These are phyloP conservation scores for Limnothrissa miodon DNA, from an alignment of 2,113 vertebrate genomes.

Conservation along the genomic window DNA sequence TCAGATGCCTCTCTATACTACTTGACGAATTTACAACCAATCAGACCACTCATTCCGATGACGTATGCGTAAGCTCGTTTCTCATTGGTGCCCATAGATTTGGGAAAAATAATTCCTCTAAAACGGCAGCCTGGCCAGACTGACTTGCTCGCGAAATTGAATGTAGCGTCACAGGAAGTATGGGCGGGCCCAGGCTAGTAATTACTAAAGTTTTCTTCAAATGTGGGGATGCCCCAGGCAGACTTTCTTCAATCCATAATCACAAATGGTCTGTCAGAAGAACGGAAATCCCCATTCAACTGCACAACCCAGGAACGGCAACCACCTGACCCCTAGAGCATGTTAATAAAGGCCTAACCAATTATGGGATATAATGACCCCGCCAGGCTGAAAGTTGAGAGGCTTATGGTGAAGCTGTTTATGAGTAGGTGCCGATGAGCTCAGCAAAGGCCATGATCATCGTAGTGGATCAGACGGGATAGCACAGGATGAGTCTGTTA, in stretches of 20 bases:
- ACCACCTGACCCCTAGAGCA: conserved; percentile 15
- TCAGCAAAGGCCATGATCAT: background rate
- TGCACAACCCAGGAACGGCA: background rate
- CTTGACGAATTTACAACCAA: no score
- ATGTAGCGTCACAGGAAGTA: no score
- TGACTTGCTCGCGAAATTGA: no score
- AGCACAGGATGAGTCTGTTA: conserved; percentile 21
- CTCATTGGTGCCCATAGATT: no score
- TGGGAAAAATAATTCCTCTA: no score
- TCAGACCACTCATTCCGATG: no score
- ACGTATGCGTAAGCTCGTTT: no score
- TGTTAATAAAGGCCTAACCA: conserved; percentile 36
- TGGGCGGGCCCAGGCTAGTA: no score
- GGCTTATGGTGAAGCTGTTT: conserved; percentile 29
- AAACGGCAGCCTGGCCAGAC: no score
- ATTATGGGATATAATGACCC: conserved; percentile 39
- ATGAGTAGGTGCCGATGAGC: conserved; percentile 41
- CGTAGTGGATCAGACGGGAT: background rate
- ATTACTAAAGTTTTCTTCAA: background rate
- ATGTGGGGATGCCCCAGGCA: background rate
- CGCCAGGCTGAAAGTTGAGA: conserved; percentile 50
- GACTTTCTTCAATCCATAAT: conserved; percentile 9
- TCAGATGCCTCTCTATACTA: no score
- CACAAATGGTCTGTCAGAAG: background rate
- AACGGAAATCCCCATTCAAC: background rate